Base-by-base conservation (phyloP, 2,888 invertebrate genomes). In the Phasia obesa region DNA sequence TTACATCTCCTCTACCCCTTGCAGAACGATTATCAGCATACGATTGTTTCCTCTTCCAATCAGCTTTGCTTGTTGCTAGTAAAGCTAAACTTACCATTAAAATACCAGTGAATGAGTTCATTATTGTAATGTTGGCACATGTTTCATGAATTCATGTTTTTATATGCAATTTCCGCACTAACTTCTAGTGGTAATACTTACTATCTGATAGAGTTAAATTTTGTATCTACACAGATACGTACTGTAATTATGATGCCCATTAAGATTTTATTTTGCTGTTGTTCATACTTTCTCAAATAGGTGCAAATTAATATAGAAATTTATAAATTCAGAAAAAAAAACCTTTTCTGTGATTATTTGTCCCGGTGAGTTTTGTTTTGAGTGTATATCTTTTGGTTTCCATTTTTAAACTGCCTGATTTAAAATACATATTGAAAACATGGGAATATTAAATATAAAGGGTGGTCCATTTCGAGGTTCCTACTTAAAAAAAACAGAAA, bases 201-300 rank as follows among this genome's bases (percentile, higher is more conserved):
- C n/a, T n/a, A n/a, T n/a, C n/a, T n/a, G n/a, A n/a, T n/a, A n/a
- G 9, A 44, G 19, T 31, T 23, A 4, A 60, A 38, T 19, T 17
- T 19, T 38, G n/a, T 51, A 17, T 23, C 1, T 15, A 35, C 15
- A n/a, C n/a, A n/a, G n/a, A n/a, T 19, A 19, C 11, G n/a, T 51
- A 5, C 13, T 65, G 15, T 49, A 59, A 51, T 67, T 25, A 49
- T 67, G 47, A 49, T 47, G 23, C 15, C 35, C 11, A 27, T 21
- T 6, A 23, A 25, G 2, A 47, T 35, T 62, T 69, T 31, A 6
- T 17, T 17, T 9, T 17, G 0, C 7, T 25, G 7, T 51, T 19
- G 6, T 19, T 38, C 74, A 64, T 64, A 44, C 55, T 55, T 64
- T 74, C 74, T 23, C 74, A 74, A 74, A 64, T 64, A 47, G 27